Evolutionary conservation across 2,113 vertebrate genomes (phyloP).

Genomic region (Telmatochromis sp.): DNA sequence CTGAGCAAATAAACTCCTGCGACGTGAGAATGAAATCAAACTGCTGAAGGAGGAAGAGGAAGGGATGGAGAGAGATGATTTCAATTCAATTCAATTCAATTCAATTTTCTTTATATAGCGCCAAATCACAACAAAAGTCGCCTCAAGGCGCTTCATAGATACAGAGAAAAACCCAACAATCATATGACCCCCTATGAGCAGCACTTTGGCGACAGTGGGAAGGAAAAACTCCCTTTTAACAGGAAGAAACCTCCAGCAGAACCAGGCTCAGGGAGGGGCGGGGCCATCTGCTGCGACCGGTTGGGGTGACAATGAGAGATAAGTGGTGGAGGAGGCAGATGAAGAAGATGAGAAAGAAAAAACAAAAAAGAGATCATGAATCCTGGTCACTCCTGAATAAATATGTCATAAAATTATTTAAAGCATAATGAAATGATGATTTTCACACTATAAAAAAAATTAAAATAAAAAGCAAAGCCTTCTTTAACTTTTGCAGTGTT

Average conservation of each 20-base stretch:
- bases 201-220: no score
- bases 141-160: no score
- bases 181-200: no score
- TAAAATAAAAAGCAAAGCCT: fast-evolving
- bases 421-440: fast-evolving
- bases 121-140: no score
- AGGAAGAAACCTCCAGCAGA: fast-evolving
- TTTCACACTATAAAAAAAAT: neutral
- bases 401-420: neutral
- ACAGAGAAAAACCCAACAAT: no score
- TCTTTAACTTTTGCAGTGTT: neutral
- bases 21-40: neutral
- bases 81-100: no score
- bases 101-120: no score
- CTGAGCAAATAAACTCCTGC: neutral
- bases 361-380: neutral
- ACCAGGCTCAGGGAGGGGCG: no score
- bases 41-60: neutral
- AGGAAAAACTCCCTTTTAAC: no score
- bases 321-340: neutral
- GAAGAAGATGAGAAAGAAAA: neutral
- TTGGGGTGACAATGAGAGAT: neutral
- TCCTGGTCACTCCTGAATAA: neutral
- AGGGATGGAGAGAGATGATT: neutral
- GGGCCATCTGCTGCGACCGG: fast-evolving